phyloP scores from a whole-genome alignment of 2,888 invertebrate species.

The Sinodicranocentrus sp. region DNA sequence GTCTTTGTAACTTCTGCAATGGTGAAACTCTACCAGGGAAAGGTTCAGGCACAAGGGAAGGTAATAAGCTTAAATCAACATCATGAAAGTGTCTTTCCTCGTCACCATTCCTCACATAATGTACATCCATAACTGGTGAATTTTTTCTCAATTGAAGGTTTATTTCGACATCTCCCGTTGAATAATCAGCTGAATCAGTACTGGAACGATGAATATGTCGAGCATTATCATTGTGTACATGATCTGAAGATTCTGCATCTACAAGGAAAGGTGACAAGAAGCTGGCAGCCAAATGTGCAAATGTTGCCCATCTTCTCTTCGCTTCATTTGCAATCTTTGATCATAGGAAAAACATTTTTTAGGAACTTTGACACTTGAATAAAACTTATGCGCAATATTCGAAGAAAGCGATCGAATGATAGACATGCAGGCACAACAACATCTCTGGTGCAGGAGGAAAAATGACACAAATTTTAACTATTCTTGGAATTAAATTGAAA shows the following conservation, averaged over 20 bases:
- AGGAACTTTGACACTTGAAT: too few relatives aligned
- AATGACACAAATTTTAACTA: background rate
- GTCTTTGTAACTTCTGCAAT: slow-evolving; percentile 47
- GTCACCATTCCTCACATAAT: slow-evolving; percentile 51
- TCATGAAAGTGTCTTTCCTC: slow-evolving; percentile 71
- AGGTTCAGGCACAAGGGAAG: slow-evolving; percentile 67
- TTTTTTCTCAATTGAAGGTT: slow-evolving; percentile 67
- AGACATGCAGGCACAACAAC: too few relatives aligned
- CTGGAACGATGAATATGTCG: slow-evolving; percentile 39
- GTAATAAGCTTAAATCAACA: slow-evolving; percentile 72
- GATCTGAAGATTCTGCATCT: slow-evolving; percentile 55
- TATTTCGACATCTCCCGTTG: slow-evolving; percentile 69
- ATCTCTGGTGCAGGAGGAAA: too few relatives aligned
- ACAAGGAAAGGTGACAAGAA: slow-evolving; percentile 65
- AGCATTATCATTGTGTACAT: slow-evolving; percentile 14
- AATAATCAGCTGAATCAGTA: slow-evolving; percentile 32
- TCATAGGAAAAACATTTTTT: background rate
- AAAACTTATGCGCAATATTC: too few relatives aligned
- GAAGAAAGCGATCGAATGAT: too few relatives aligned
- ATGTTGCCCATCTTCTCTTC: slow-evolving; percentile 53
- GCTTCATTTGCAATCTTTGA: slow-evolving; percentile 64
- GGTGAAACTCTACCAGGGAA: slow-evolving; percentile 70
- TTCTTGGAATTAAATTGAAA: background rate
- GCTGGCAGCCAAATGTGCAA: slow-evolving; percentile 48
- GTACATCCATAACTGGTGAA: slow-evolving; percentile 66